These are phyloP conservation scores for Crypturellus undulatus DNA, from an alignment of 2,113 vertebrate species.

Conservation along the genomic window DNA sequence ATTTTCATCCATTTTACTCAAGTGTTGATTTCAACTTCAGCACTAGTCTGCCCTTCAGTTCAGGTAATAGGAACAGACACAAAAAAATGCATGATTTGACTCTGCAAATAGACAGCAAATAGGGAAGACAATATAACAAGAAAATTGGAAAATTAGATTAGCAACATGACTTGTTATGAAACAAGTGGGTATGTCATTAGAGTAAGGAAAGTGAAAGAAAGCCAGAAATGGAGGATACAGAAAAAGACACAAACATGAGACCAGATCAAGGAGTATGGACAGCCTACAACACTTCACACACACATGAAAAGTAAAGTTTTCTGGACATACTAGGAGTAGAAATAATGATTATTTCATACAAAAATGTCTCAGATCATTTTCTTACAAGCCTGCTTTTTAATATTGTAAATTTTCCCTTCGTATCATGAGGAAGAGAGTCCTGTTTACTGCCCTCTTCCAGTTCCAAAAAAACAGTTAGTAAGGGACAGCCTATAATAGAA, in stretches of 20 bases:
- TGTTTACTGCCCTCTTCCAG: neutral
- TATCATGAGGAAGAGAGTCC: neutral
- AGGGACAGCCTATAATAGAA: neutral
- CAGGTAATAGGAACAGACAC: neutral
- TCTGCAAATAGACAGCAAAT: neutral
- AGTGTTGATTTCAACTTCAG: neutral
- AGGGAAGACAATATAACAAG: neutral
- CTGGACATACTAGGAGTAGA: neutral
- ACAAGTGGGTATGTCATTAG: neutral
- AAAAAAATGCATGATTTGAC: neutral
- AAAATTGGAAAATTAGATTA: neutral
- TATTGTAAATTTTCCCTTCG: neutral
- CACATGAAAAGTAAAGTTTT: neutral
- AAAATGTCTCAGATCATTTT: neutral
- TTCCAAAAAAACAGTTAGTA: neutral
- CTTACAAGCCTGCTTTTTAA: neutral
- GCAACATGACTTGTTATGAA: neutral
- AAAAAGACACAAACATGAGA: neutral
- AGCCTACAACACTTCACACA: neutral
- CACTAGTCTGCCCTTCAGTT: neutral
- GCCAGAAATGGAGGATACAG: neutral
- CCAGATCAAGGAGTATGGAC: neutral
- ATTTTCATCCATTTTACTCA: neutral
- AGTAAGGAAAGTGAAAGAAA: neutral
- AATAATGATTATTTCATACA: neutral